phyloP scores from a whole-genome alignment of 2,888 invertebrate species.

The Pristionchus mayeri region DNA sequence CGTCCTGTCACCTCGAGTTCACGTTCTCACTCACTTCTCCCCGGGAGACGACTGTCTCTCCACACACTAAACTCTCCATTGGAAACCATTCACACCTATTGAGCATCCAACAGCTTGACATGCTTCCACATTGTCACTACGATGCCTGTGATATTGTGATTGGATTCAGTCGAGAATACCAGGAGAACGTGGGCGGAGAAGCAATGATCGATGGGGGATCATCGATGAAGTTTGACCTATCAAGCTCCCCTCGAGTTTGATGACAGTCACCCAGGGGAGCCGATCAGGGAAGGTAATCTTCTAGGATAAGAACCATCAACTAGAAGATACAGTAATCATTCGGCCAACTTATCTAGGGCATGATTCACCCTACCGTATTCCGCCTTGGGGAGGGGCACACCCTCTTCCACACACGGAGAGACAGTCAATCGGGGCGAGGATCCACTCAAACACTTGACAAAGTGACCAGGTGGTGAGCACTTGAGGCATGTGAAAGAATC shows the following conservation, averaged over 20 bases:
- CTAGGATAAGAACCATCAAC: no score
- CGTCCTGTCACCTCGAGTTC: constrained; percentile 12
- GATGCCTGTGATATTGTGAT: not conserved
- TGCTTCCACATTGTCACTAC: not conserved
- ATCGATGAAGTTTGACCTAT: not conserved
- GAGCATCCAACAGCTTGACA: not conserved
- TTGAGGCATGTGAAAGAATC: constrained; percentile 38
- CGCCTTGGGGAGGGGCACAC: not conserved
- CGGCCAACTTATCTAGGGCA: no score
- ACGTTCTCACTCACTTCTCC: not conserved
- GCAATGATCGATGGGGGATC: not conserved
- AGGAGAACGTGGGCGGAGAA: not conserved
- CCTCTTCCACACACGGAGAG: not conserved
- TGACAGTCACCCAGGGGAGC: constrained; percentile 32
- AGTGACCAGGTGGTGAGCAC: constrained; percentile 38
- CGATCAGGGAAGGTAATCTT: not conserved
- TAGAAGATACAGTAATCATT: not conserved
- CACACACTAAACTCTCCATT: not conserved
- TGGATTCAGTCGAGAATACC: not conserved
- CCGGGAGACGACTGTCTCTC: constrained; percentile 22
- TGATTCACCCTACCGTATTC: constrained; percentile 22
- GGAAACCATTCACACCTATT: constrained; percentile 30
- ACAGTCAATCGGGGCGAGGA: constrained; percentile 22
- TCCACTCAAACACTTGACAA: constrained; percentile 20
- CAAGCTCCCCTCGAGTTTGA: not conserved